Percentiles rank a stretch among this genome's conserved stretches.
Conservation (phyloP, 2,113 vertebrate genomes). For the Oncorhynchus gorbuscha region DNA sequence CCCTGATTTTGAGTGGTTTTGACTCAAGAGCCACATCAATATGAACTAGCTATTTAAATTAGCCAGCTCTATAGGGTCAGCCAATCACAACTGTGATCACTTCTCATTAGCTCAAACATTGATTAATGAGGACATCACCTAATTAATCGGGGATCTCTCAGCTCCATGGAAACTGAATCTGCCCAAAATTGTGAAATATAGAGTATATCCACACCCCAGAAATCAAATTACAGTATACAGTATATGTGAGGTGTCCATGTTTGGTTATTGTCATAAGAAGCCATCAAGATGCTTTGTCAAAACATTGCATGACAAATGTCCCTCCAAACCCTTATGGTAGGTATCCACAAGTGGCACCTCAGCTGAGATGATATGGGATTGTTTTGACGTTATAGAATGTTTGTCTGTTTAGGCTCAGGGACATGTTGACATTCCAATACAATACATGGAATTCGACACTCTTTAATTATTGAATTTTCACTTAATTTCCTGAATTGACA, state of each 20-base stretch:
- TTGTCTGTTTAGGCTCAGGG: neutral
- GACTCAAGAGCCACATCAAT: no score
- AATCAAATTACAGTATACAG: neutral
- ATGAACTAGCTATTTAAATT: neutral
- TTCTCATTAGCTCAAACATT: no score
- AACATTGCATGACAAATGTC: neutral
- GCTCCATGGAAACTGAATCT: no score
- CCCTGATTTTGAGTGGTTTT: no score
- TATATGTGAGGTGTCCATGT: neutral
- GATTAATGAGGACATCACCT: neutral
- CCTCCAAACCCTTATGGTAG: neutral
- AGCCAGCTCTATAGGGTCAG: no score
- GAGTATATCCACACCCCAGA: no score
- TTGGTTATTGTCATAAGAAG: neutral
- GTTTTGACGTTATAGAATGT: neutral
- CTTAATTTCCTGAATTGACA: neutral
- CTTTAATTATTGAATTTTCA: neutral
- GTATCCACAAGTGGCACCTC: neutral
- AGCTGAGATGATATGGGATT: neutral
- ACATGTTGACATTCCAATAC: no score
- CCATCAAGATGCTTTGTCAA: neutral
- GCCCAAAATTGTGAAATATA: no score
- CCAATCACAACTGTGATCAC: no score
- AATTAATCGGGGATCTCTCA: neutral
- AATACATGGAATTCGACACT: neutral